Conservation (phyloP, 2,888 invertebrate genomes). For the Furcula furcula region DNA sequence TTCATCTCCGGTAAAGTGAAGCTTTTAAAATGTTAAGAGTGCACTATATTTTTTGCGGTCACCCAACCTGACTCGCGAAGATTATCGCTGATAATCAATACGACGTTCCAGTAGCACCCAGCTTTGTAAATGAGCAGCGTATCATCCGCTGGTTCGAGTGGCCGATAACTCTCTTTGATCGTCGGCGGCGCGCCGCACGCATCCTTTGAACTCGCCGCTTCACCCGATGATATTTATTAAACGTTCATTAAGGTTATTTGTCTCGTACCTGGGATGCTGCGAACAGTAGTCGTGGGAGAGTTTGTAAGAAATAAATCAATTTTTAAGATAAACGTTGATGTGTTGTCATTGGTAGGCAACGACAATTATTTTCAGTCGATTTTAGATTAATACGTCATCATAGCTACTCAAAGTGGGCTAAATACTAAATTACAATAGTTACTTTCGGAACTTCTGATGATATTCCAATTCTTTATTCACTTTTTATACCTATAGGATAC, state of each 20-base stretch:
- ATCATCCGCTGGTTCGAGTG: constrained; percentile 59
- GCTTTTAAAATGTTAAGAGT: too few species aligned
- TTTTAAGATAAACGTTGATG: too few species aligned
- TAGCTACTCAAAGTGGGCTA: too few species aligned
- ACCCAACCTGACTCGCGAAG: constrained; percentile 11
- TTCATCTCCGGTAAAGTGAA: too few species aligned
- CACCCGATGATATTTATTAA: constrained; percentile 59
- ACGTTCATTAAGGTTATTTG: constrained; percentile 62
- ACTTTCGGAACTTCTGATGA: too few species aligned
- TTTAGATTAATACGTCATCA: too few species aligned
- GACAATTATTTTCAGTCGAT: too few species aligned
- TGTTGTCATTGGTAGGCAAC: too few species aligned
- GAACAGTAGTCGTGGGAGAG: constrained; percentile 30
- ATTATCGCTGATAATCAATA: constrained; percentile 27
- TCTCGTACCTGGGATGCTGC: constrained; percentile 38
- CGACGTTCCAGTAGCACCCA: constrained; percentile 60
- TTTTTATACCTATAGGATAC: too few species aligned
- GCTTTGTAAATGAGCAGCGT: constrained; percentile 50
- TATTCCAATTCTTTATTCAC: too few species aligned
- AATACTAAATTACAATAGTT: too few species aligned
- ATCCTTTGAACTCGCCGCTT: constrained; percentile 68
- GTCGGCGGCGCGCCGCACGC: constrained; percentile 35
- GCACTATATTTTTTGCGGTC: not conserved
- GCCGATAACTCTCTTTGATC: constrained; percentile 70
- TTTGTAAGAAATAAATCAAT: too few species aligned